Evolutionary conservation across 2,797 vertebrate species (phyloP).

Genomic region (Antennarius maculatus): DNA sequence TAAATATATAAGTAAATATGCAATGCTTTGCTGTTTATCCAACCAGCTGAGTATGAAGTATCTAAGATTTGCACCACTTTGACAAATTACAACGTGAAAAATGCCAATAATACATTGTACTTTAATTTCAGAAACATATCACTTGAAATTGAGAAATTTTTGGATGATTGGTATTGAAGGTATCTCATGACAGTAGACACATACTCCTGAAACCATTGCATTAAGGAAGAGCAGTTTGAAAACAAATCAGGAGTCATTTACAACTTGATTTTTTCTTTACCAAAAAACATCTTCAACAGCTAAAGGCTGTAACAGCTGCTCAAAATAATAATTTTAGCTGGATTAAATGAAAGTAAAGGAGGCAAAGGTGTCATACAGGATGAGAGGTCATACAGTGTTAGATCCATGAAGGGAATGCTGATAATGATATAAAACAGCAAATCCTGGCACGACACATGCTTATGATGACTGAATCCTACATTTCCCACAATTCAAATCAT

Average conservation of each 20-base stretch:
- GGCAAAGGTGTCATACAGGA: background rate
- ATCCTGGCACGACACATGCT: too few relatives aligned
- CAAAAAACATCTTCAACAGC: background rate
- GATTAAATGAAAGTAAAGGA: background rate
- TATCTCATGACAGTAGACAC: too few relatives aligned
- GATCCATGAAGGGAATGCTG: background rate
- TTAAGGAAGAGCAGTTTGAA: background rate
- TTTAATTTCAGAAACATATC: too few relatives aligned
- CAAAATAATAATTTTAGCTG: background rate
- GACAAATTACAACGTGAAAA: too few relatives aligned
- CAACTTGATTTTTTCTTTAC: background rate
- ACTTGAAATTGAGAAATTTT: too few relatives aligned
- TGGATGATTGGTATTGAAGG: too few relatives aligned
- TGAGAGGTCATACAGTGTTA: too few relatives aligned
- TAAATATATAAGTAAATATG: too few relatives aligned
- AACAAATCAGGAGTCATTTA: conserved; percentile 2
- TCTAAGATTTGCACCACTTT: too few relatives aligned
- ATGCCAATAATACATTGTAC: too few relatives aligned
- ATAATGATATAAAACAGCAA: background rate
- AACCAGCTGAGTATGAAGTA: too few relatives aligned
- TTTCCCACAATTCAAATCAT: background rate
- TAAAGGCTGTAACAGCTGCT: background rate
- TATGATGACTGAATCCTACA: background rate
- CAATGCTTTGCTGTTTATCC: too few relatives aligned
- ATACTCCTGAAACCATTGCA: background rate